Evolutionary conservation across 2,888 invertebrate genomes (phyloP), one percentile per base, ranked within the genome.

Genomic region (Chloroclysta siterata): DNA sequence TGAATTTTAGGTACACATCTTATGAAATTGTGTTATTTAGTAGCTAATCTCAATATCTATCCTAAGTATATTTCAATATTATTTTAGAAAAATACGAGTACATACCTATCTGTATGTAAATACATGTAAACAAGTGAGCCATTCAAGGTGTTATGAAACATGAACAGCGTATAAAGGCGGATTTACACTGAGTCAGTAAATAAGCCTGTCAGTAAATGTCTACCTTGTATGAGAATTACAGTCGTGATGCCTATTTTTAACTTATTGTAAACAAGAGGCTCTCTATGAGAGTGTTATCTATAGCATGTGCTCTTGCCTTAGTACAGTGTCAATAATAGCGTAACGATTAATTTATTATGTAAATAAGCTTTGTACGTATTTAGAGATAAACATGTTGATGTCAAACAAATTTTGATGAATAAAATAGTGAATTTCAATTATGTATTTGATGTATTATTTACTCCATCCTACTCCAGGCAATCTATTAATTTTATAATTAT

Each of bases 321-420:
- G 80, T 72, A 80, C 74, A 74, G 79, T 82, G 84, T 83, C 83
- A 82, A 83, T 84, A 82, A 81, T 77, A 66, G 58, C 64, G 63
- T 64, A 55, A 62, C 39, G 51, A 55, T 29, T 51, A 52, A 56
- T 54, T 63, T 29, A 63, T 59, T 71, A 66, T 84, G 82, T 81
- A 80, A 75, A 82, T 80, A 80, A 13, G 85, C 85, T 85, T 85
- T 82, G 77, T 84, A 83, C 76, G 47, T 22, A 22, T 80, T 81
- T 72, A 72, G 65, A 55, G 50, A 68, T 58, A 61, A 61, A 65
- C 71, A 78, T 60, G 39, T 60, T 74, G 71, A 78, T 73, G 75
- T 76, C 74, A 69, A 71, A 72, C 61, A 68, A 72, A 74, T 73
- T 74, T 72, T 73, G 70, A 72, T 75, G 66, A 83, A 78, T 82